A percentile compares a stretch with the other conserved stretches of the same genome.
Conservation (phyloP, 2,797 vertebrate species). For the Mus spretus region DNA sequence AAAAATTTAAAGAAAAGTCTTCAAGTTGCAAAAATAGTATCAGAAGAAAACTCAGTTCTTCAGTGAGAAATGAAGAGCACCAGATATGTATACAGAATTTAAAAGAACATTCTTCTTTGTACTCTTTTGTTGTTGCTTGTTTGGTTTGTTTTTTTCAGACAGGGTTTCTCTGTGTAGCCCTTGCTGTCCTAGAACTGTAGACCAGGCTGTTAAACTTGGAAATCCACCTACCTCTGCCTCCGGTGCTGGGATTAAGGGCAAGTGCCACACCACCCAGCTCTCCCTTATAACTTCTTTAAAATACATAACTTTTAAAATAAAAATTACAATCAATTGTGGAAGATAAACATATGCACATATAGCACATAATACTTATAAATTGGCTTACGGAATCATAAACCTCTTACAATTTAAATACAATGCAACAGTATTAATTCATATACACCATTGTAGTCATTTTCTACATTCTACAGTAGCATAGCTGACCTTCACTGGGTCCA, state of each 20-base stretch:
- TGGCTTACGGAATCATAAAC: not conserved
- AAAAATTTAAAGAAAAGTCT: conserved; percentile 15
- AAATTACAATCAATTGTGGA: not conserved
- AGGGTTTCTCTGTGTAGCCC: not conserved
- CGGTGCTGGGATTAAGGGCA: not conserved
- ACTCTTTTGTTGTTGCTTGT: not conserved
- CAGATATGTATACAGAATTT: not conserved
- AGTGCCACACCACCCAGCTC: not conserved
- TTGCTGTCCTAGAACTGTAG: not conserved
- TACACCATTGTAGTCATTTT: not conserved
- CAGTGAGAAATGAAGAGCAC: conserved; percentile 29
- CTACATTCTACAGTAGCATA: not conserved
- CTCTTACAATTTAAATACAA: not conserved
- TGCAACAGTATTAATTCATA: not conserved
- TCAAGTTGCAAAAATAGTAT: not conserved
- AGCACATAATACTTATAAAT: conserved; percentile 7
- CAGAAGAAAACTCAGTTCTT: conserved; percentile 25
- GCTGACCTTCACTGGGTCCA: not conserved
- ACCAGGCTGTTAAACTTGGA: not conserved
- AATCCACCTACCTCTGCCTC: not conserved
- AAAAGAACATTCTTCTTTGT: not conserved
- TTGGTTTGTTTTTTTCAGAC: not conserved
- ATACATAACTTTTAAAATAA: not conserved
- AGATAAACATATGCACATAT: not conserved
- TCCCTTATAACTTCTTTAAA: conserved; percentile 7